Evolutionary conservation across 2,888 invertebrate species (phyloP).

Genomic region (Apotomis capreana): DNA sequence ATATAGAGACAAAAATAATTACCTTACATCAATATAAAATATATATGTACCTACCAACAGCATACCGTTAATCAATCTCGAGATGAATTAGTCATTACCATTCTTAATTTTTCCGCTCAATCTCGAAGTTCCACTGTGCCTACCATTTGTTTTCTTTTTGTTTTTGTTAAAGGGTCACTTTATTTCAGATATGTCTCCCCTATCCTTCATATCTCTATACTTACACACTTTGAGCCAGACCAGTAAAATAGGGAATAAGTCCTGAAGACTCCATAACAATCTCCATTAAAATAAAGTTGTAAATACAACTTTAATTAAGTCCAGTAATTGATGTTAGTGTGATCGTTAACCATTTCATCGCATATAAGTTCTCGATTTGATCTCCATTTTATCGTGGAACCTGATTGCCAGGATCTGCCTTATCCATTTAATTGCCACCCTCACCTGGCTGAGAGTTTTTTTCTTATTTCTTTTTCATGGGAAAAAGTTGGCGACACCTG

Average conservation of each 20-base stretch:
- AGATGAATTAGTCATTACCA: too few species aligned
- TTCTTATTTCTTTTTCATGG: constrained; percentile 64
- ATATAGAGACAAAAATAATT: too few species aligned
- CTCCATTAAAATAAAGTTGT: constrained; percentile 4
- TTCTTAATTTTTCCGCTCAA: too few species aligned
- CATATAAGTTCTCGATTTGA: constrained; percentile 7
- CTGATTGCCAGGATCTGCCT: constrained; percentile 63
- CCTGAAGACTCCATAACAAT: not conserved
- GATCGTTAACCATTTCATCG: constrained; percentile 18
- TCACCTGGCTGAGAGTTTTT: constrained; percentile 62
- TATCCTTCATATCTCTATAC: not conserved
- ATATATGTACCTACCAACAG: too few species aligned
- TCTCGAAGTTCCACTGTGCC: too few species aligned
- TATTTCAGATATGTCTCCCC: too few species aligned
- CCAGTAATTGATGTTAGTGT: not conserved
- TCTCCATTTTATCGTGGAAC: constrained; percentile 50
- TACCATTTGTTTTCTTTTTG: too few species aligned
- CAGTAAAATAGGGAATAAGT: not conserved
- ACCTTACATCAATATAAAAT: too few species aligned
- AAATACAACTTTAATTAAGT: constrained; percentile 1
- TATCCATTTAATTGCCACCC: constrained; percentile 66
- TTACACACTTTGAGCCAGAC: not conserved
- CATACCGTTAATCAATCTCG: too few species aligned
- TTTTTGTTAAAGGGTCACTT: too few species aligned
- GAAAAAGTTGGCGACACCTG: constrained; percentile 67